Base-by-base conservation (phyloP, 2,888 invertebrate species). In the Caenorhabditis sinica region DNA sequence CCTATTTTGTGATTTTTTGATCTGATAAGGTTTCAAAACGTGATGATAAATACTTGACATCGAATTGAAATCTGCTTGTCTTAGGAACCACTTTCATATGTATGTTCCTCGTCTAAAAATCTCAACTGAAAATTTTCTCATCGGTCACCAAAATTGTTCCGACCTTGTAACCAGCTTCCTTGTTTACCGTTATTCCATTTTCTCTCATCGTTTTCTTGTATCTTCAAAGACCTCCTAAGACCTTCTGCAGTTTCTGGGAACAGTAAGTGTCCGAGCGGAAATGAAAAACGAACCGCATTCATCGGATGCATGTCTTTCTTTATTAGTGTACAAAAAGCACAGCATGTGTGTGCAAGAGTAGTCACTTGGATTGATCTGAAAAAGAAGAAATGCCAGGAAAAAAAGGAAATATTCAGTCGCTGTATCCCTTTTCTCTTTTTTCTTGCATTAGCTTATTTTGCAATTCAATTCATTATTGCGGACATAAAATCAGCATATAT, bases 391-490 rank as follows among this genome's bases (percentile, higher is more conserved):
- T 30, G 40, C 11, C 40, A 6, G 20, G 58, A 53, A 81, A 81
- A 56, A 81, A 81, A 53, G 65, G 61, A 63, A 75, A 82, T 65
- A 66, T 82, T 75, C 69, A 69, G 69, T 40, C 69, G 56, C 43
- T 56, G 56, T 69, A 45, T 53, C 53, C 53, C 49, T 36, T 74
- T 28, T 23, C 6, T 40, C 60, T 45, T 66, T 69, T 61, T 77
- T 71, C 69, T 75, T 82, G 74, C 82, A 83, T 73, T 74, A 74
- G 66, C 83, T 83, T 83, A 74, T 77, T 83, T 83, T 83, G 83
- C 83, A 83, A 83, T 83, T 83, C 83, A 83, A 83, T 83, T 83
- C 74, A 79, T 83, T 83, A 83, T 83, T 77, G 65, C 72, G 73
- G 72, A 61, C 72, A 77, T 77, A 66, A 74, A 83, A 79, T 83